Evolutionary conservation across 2,888 invertebrate genomes (phyloP).

Genomic region (Plebejus melissa): DNA sequence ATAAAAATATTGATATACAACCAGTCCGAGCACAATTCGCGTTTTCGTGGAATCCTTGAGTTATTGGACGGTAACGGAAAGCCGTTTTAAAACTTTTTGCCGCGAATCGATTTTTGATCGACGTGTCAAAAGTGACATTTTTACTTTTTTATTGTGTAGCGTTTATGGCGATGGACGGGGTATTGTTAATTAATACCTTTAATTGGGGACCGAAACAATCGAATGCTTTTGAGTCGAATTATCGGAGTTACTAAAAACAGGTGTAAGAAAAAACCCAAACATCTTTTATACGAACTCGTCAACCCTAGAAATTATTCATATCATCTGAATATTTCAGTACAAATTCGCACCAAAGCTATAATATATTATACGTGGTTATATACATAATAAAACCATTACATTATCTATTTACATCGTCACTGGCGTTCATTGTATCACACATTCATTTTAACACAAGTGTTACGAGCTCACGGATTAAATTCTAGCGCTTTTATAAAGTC

Average conservation of each 20-base stretch:
- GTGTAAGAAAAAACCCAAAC: background rate
- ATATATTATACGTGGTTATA: background rate
- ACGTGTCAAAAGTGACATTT: conserved; percentile 26
- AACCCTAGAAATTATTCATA: background rate
- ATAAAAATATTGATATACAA: conserved; percentile 36
- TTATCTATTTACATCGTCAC: conserved; percentile 22
- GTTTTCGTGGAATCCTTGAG: conserved; percentile 37
- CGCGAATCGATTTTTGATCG: conserved; percentile 29
- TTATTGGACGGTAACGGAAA: conserved; percentile 37
- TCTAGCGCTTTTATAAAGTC: conserved; percentile 28
- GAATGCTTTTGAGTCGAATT: background rate
- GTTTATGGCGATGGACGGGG: background rate
- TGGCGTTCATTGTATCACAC: conserved; percentile 24
- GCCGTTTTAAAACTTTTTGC: conserved; percentile 36
- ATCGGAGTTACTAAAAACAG: background rate
- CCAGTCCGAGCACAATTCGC: conserved; percentile 33
- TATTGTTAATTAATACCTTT: conserved; percentile 12
- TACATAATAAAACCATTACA: conserved; percentile 22
- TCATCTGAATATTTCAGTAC: background rate
- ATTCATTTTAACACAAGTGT: conserved; percentile 24
- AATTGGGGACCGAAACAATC: conserved; percentile 1
- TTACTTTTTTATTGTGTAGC: conserved; percentile 9
- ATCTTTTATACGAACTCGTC: background rate
- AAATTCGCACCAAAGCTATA: background rate
- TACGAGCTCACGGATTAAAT: conserved; percentile 25